These are phyloP conservation scores for Sorex maritimensis DNA, from an alignment of 2,797 vertebrate genomes.

Conservation along the genomic window DNA sequence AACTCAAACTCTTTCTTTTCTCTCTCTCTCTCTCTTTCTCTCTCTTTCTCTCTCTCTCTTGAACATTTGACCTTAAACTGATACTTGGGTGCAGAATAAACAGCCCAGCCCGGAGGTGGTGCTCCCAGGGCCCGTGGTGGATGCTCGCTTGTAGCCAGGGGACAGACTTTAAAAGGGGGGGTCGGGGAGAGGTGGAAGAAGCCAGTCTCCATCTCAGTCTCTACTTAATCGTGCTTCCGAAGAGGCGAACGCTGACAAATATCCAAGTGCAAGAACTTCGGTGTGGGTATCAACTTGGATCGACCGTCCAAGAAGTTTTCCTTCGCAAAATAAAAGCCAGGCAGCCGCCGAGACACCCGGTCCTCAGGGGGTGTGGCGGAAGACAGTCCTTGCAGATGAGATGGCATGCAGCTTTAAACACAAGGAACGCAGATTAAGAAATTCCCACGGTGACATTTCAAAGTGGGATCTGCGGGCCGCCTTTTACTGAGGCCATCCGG, in stretches of 20 bases:
- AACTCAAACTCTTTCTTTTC: too few relatives aligned
- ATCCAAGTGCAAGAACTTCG: background rate
- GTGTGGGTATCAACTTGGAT: background rate
- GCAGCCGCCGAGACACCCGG: background rate
- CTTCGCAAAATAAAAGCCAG: slow-evolving; percentile 32
- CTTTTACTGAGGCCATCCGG: background rate
- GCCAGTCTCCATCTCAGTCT: background rate
- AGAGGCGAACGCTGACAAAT: background rate
- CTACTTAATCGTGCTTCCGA: background rate
- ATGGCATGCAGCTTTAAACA: background rate
- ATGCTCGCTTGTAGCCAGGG: background rate
- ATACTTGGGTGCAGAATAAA: slow-evolving; percentile 91
- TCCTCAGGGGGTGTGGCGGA: background rate
- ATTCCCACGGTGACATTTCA: background rate
- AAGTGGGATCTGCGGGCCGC: accelerated
- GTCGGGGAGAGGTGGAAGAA: background rate
- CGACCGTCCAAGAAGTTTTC: background rate
- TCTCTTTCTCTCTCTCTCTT: too few relatives aligned
- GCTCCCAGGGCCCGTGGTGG: slow-evolving; percentile 91
- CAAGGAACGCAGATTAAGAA: background rate
- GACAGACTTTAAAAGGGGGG: background rate
- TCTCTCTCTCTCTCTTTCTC: too few relatives aligned
- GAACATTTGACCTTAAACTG: too few relatives aligned
- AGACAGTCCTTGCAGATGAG: background rate
- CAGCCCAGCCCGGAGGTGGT: slow-evolving; percentile 93